These are phyloP conservation scores for Capromys pilorides DNA, from an alignment of 2,797 vertebrate genomes.

Conservation along the genomic window DNA sequence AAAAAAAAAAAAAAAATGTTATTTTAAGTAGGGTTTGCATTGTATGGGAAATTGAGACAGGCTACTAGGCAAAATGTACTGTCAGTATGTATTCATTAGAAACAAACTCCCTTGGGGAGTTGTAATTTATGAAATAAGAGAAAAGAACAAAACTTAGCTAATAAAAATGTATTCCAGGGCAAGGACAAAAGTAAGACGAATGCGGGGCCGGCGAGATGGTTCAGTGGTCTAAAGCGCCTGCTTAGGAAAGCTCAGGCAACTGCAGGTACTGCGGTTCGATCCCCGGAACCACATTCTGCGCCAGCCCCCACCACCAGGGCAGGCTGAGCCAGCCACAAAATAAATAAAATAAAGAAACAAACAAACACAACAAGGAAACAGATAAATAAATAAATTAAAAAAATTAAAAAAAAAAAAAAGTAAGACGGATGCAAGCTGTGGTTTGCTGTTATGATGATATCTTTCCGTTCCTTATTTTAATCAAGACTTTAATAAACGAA, in stretches of 20 bases:
- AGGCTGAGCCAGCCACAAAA: too few species aligned
- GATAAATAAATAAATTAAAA: too few species aligned
- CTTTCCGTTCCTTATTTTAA: not conserved
- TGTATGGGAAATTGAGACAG: conserved; percentile 15
- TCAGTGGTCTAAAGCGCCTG: too few species aligned
- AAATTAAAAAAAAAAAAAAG: too few species aligned
- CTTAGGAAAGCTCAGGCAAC: too few species aligned
- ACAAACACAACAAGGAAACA: too few species aligned
- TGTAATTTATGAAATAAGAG: not conserved
- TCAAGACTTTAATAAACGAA: not conserved
- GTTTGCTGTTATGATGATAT: not conserved
- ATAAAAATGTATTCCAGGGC: not conserved
- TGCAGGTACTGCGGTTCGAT: too few species aligned
- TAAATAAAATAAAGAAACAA: too few species aligned
- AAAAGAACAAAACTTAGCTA: not conserved
- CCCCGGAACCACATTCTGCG: too few species aligned
- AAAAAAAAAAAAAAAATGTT: not conserved
- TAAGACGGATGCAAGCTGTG: not conserved
- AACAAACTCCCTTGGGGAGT: not conserved
- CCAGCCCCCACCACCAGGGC: too few species aligned
- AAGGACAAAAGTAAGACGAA: not conserved
- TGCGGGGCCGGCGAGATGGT: too few species aligned
- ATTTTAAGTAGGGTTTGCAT: conserved; percentile 43
- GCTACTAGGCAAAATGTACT: not conserved
- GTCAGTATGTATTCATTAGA: not conserved